These are phyloP conservation scores for Homarus americanus DNA, from an alignment of 1,140 invertebrate genomes.

Conservation along the genomic window DNA sequence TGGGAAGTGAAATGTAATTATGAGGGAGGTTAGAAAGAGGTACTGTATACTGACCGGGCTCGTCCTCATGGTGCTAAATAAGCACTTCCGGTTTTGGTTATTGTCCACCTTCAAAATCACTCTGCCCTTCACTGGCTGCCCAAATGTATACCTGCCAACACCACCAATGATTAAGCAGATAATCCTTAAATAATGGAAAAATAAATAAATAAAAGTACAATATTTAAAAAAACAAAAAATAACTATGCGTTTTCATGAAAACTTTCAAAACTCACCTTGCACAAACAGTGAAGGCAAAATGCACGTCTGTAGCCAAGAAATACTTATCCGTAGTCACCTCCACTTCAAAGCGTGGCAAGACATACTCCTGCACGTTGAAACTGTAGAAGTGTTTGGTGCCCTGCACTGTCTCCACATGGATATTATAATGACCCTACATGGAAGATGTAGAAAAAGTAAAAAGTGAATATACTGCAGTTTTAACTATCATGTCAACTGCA, in stretches of 20 bases:
- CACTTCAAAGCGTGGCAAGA: conserved; percentile 84
- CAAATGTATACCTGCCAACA: conserved; percentile 20
- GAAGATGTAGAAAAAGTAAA: too few species aligned
- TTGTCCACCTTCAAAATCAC: neutral
- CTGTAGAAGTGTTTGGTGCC: conserved; percentile 82
- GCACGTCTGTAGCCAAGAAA: conserved; percentile 80
- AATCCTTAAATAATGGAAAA: too few species aligned
- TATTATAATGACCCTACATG: neutral
- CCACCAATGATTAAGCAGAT: too few species aligned
- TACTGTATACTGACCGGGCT: conserved; percentile 11
- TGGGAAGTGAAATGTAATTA: neutral
- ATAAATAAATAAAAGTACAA: too few species aligned
- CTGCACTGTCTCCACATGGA: conserved; percentile 76
- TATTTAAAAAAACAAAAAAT: too few species aligned
- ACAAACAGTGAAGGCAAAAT: conserved; percentile 81
- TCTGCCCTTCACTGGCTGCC: conserved; percentile 22
- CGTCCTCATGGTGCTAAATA: neutral
- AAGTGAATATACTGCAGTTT: too few species aligned
- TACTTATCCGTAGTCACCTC: conserved; percentile 82
- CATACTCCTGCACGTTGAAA: conserved; percentile 83
- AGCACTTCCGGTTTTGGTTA: neutral
- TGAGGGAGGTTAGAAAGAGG: too few species aligned
- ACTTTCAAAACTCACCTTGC: conserved; percentile 75
- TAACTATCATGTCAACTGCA: too few species aligned
- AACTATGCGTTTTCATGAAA: too few species aligned